Conservation (phyloP, 2,113 vertebrate genomes). For the Leiothrix lutea region DNA sequence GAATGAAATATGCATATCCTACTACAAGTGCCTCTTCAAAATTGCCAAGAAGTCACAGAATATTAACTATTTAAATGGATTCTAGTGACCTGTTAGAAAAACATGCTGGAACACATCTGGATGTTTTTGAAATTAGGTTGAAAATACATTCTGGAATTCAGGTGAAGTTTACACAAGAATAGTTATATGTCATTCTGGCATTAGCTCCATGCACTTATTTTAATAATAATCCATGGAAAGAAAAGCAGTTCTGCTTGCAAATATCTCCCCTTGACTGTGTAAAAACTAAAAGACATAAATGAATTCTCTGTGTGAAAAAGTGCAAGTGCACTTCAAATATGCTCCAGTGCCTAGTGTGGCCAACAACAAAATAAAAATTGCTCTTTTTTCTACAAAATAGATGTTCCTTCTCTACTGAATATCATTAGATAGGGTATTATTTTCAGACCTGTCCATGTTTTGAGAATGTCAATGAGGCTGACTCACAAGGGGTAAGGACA, state of each 20-base stretch:
- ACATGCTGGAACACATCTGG: neutral
- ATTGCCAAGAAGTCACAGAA: neutral
- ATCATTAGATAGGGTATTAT: neutral
- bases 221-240: neutral
- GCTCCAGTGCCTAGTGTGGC: neutral
- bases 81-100: neutral
- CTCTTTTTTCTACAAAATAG: neutral
- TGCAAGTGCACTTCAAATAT: neutral
- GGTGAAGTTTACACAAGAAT: neutral
- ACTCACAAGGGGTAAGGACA: neutral
- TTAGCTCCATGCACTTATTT: neutral
- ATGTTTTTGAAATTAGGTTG: neutral
- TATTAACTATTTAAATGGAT: slow-evolving; percentile 20
- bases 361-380: neutral
- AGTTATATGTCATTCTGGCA: neutral
- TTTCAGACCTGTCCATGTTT: neutral
- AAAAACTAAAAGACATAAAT: neutral
- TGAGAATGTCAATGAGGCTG: neutral
- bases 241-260: neutral
- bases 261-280: neutral
- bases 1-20: slow-evolving; percentile 8
- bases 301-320: neutral
- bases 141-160: neutral
- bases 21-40: neutral
- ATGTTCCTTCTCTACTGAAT: neutral